Conservation (phyloP, 2,113 vertebrate genomes). For the Bagarius yarrelli region DNA sequence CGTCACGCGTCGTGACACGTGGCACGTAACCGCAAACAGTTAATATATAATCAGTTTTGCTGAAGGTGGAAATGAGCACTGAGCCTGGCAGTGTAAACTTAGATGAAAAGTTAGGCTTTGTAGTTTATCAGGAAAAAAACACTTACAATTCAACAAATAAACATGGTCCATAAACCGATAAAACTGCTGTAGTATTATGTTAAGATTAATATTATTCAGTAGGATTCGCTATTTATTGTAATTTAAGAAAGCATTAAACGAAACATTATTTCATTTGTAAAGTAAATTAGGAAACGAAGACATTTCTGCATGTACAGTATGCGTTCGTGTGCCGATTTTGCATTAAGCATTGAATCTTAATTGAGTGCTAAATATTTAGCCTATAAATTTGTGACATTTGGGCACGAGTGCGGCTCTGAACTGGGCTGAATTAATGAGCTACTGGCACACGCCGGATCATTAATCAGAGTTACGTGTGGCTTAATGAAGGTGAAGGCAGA, state of each 20-base stretch:
- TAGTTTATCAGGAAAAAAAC: too few relatives aligned
- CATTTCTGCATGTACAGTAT: too few relatives aligned
- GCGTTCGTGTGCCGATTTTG: not conserved
- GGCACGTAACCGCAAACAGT: too few relatives aligned
- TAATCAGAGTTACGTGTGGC: slow-evolving; percentile 26
- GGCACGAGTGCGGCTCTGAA: not conserved
- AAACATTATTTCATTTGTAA: not conserved
- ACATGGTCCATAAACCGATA: not conserved
- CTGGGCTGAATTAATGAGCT: slow-evolving; percentile 3
- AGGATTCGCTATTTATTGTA: not conserved
- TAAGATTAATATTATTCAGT: not conserved
- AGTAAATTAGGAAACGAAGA: not conserved
- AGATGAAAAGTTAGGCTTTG: too few relatives aligned
- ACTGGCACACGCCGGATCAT: slow-evolving; percentile 9
- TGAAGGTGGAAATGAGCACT: too few relatives aligned
- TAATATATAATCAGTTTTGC: too few relatives aligned
- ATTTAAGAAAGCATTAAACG: not conserved
- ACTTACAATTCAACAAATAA: too few relatives aligned
- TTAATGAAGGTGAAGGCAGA: slow-evolving; percentile 20
- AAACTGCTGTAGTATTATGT: not conserved
- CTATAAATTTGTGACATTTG: not conserved
- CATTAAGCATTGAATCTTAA: too few relatives aligned
- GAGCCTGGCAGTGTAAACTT: too few relatives aligned
- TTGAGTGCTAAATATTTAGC: not conserved
- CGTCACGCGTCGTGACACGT: too few relatives aligned